Conservation (phyloP, 2,797 vertebrate species). For the Mormyrops attenuatus region DNA sequence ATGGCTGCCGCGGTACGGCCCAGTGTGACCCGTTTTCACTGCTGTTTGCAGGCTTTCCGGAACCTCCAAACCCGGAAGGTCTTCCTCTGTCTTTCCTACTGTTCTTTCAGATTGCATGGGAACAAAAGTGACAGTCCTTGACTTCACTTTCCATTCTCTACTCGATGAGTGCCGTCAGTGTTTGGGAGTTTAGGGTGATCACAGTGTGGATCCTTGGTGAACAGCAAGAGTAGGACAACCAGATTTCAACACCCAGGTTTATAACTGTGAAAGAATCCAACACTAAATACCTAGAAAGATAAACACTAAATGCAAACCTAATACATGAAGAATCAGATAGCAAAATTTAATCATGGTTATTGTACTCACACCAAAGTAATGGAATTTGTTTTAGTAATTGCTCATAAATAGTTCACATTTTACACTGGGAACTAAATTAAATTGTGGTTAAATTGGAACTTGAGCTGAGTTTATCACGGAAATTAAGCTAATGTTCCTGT, state of each 20-base stretch:
- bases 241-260: background rate
- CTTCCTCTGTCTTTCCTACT: constrained; percentile 33
- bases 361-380: background rate
- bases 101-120: constrained; percentile 42
- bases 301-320: background rate
- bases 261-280: background rate
- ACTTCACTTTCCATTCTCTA: constrained; percentile 56
- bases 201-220: constrained; percentile 49
- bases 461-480: background rate
- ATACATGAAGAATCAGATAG: background rate
- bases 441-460: background rate
- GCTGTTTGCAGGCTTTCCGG: constrained; percentile 15
- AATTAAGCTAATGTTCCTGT: background rate
- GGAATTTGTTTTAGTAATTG: background rate
- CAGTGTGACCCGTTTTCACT: constrained; percentile 22
- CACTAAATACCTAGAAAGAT: background rate
- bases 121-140: constrained; percentile 33
- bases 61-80: constrained; percentile 39
- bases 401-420: background rate
- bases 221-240: constrained; percentile 27
- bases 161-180: constrained; percentile 54
- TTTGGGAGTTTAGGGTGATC: constrained; percentile 38
- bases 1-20: constrained; percentile 19
- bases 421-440: background rate
- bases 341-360: background rate